phyloP scores from a whole-genome alignment of 2,888 invertebrate genomes.

The Lucinisca nassula region DNA sequence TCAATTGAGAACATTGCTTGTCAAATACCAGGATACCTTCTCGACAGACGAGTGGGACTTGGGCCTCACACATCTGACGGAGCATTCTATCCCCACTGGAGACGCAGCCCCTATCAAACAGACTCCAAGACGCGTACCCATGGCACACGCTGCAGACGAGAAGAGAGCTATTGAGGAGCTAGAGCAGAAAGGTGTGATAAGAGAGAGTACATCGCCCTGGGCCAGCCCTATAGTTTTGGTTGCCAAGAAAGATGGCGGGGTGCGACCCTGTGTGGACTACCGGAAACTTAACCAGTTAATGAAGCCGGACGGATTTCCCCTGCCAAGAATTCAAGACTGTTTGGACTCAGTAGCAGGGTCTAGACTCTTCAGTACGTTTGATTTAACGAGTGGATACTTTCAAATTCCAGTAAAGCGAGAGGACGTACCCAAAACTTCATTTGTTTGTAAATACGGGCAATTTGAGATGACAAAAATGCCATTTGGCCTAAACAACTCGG shows the following conservation, averaged over 20 bases:
- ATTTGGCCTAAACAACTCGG: constrained; percentile 35
- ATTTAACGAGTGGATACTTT: constrained; percentile 46
- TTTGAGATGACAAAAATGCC: constrained; percentile 57
- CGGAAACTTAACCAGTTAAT: constrained; percentile 35
- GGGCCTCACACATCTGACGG: background rate
- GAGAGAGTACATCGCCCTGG: constrained; percentile 48
- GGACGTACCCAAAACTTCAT: constrained; percentile 62
- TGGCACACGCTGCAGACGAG: constrained; percentile 44
- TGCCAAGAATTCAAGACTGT: constrained; percentile 51
- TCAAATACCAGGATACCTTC: constrained; percentile 1
- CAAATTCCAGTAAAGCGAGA: constrained; percentile 47
- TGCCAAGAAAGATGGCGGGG: constrained; percentile 36
- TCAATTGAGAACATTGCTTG: background rate
- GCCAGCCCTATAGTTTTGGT: constrained; percentile 41
- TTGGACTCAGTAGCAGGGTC: constrained; percentile 42
- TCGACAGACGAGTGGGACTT: background rate
- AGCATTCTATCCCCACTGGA: too few species aligned
- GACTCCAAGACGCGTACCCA: constrained; percentile 40
- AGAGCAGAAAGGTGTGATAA: constrained; percentile 38
- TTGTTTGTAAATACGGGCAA: constrained; percentile 52
- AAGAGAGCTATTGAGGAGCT: constrained; percentile 45
- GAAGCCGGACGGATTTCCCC: constrained; percentile 37
- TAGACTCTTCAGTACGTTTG: constrained; percentile 41
- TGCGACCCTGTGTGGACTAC: constrained; percentile 49
- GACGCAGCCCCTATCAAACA: constrained; percentile 43